phyloP scores from a whole-genome alignment of 2,797 vertebrate species.

The Potorous gilbertii region DNA sequence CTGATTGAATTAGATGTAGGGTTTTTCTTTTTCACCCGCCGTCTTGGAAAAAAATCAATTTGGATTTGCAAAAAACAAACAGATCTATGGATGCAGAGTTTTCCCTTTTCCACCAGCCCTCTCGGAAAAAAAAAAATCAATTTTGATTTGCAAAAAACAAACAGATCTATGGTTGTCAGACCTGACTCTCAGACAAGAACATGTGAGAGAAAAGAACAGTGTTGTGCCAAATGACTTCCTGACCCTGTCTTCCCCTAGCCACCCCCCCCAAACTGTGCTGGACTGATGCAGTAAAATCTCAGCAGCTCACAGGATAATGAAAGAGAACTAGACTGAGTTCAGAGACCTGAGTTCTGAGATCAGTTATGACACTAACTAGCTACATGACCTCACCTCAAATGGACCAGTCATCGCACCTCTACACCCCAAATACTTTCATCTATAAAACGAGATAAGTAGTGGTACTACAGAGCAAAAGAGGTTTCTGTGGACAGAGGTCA shows the following conservation, averaged over 20 bases:
- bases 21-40: constrained; percentile 42
- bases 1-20: constrained; percentile 44
- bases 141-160: constrained; percentile 57
- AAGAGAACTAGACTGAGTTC: neutral
- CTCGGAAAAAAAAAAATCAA: constrained; percentile 34
- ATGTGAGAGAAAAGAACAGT: constrained; percentile 17
- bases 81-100: constrained; percentile 50
- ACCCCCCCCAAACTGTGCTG: constrained; percentile 13
- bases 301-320: neutral
- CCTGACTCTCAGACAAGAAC: constrained; percentile 47
- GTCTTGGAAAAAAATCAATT: constrained; percentile 44
- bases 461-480: neutral
- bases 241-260: neutral
- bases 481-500: neutral
- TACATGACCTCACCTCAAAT: neutral
- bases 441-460: neutral
- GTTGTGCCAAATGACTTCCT: constrained; percentile 1
- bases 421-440: neutral
- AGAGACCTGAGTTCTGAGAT: neutral
- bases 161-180: constrained; percentile 50
- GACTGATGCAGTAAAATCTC: constrained; percentile 1
- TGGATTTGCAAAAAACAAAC: constrained; percentile 54
- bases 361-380: neutral
- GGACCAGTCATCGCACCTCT: neutral
- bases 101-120: constrained; percentile 33